These are phyloP conservation scores for Monopis laevigella DNA, from an alignment of 2,888 invertebrate genomes.

Conservation along the genomic window DNA sequence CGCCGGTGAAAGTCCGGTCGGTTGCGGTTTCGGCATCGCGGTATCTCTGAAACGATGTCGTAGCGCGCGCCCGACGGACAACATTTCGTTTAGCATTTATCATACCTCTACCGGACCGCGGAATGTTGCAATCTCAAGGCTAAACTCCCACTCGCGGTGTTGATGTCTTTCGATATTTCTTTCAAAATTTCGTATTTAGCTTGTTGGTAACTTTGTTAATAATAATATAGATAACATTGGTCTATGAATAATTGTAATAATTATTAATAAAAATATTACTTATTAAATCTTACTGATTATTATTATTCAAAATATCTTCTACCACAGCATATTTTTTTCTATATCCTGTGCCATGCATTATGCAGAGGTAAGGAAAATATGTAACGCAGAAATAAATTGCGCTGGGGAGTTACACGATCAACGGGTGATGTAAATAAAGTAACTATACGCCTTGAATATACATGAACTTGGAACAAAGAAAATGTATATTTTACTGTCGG, in stretches of 20 bases:
- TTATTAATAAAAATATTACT: too few relatives aligned
- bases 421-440: constrained; percentile 7
- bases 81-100: constrained; percentile 10
- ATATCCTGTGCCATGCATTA: too few relatives aligned
- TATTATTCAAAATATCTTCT: too few relatives aligned
- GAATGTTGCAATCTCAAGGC: constrained; percentile 11
- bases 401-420: constrained; percentile 5
- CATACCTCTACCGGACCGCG: constrained; percentile 3
- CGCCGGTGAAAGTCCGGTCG: constrained; percentile 13
- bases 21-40: constrained; percentile 6
- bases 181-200: constrained; percentile 1
- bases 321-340: too few relatives aligned
- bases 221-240: too few relatives aligned
- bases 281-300: too few relatives aligned
- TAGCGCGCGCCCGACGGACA: neutral
- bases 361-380: neutral
- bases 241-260: too few relatives aligned
- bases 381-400: constrained; percentile 7
- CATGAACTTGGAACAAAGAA: constrained; percentile 19
- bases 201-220: too few relatives aligned
- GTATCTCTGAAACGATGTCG: constrained; percentile 6
- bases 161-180: constrained; percentile 10
- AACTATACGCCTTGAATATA: constrained; percentile 16
- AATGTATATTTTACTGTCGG: constrained; percentile 13
- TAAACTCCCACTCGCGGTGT: constrained; percentile 5